These are phyloP conservation scores for Mus musculus DNA, from an alignment of 2,113 vertebrate species.

Conservation along the genomic window DNA sequence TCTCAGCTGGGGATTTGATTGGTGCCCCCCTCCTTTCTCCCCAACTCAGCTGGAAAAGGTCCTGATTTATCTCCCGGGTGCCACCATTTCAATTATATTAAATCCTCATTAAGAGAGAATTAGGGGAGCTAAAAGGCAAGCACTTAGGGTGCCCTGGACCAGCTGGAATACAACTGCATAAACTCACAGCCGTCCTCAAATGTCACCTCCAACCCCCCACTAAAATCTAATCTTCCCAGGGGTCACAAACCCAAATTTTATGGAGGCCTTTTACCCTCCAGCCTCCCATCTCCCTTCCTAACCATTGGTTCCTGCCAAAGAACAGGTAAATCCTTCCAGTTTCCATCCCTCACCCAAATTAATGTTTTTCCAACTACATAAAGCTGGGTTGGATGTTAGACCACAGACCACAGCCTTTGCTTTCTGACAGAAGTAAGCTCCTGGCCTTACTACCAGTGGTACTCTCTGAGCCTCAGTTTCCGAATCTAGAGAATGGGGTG, in stretches of 20 bases:
- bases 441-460: not conserved
- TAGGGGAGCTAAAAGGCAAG: not conserved
- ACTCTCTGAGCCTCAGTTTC: not conserved
- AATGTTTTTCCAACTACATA: not conserved
- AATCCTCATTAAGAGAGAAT: constrained; percentile 46
- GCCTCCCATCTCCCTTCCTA: not conserved
- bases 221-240: not conserved
- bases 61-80: constrained; percentile 68
- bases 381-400: not conserved
- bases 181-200: not conserved
- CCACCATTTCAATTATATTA: constrained; percentile 68
- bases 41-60: constrained; percentile 67
- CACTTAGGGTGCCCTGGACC: constrained; percentile 1
- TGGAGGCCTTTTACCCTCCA: not conserved
- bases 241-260: not conserved
- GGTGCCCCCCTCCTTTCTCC: constrained; percentile 27
- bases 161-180: constrained; percentile 41
- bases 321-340: not conserved
- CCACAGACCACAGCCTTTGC: not conserved
- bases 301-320: not conserved
- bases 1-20: constrained; percentile 80
- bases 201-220: not conserved
- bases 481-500: not conserved
- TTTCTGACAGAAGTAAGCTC: not conserved
- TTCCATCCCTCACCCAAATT: not conserved